A percentile compares a stretch with the other conserved stretches of the same genome.
phyloP scores from a whole-genome alignment of 92 coral and sea anemone species.

The Palythoa grandis region DNA sequence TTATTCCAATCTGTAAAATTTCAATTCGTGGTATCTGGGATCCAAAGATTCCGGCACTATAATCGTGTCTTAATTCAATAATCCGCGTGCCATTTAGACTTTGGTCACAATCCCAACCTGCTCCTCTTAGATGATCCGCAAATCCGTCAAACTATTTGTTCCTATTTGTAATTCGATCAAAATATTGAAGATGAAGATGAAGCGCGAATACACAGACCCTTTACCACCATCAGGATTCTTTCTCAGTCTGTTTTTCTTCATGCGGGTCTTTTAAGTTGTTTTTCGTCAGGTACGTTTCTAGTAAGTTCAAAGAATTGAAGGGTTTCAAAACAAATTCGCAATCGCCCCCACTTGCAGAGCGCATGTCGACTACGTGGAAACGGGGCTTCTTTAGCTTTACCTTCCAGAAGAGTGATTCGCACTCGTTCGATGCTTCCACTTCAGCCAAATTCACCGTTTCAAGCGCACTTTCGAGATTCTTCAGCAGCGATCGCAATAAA shows the following conservation, averaged over 20 bases:
- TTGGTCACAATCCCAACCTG: no score
- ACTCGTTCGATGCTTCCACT: slow-evolving; percentile 69
- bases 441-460: slow-evolving; percentile 75
- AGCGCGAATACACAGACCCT: no score
- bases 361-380: slow-evolving; percentile 69
- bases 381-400: slow-evolving; percentile 62
- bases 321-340: slow-evolving; percentile 71
- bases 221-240: not conserved
- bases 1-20: no score
- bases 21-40: no score
- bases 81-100: no score
- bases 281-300: slow-evolving; percentile 67
- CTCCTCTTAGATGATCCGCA: no score
- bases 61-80: no score
- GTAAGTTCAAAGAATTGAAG: slow-evolving; percentile 63
- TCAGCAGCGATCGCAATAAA: slow-evolving; percentile 61
- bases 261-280: slow-evolving; percentile 12
- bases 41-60: no score
- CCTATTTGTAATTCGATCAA: no score
- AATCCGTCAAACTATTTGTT: no score
- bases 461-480: slow-evolving; percentile 59
- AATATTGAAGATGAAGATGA: no score
- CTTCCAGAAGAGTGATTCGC: slow-evolving; percentile 65
- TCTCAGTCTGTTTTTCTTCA: not conserved
- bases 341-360: slow-evolving; percentile 70